Percentiles rank a stretch among this genome's conserved stretches.
phyloP scores from a whole-genome alignment of 2,888 invertebrate genomes.

The Mayetiola destructor region DNA sequence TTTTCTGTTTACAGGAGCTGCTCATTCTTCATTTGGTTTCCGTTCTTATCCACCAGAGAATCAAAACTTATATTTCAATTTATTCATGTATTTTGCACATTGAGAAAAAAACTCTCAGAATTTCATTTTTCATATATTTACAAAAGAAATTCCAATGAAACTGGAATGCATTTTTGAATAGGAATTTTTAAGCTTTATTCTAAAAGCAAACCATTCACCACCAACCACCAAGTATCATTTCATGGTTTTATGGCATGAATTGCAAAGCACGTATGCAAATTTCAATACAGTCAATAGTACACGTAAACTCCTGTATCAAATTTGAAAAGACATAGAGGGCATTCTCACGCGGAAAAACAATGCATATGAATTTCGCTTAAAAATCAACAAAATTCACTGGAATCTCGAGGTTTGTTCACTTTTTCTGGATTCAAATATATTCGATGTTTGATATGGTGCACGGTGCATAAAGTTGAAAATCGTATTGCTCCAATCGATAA shows the following conservation, averaged over 20 bases:
- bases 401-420: background rate
- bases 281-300: background rate
- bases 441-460: background rate
- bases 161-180: no score
- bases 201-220: no score
- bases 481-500: background rate
- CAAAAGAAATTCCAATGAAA: background rate
- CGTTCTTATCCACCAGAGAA: constrained; percentile 6
- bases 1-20: background rate
- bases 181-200: no score
- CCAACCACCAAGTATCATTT: no score
- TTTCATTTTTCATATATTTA: no score
- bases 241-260: background rate
- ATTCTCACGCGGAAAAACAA: background rate
- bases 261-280: background rate
- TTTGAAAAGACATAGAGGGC: background rate
- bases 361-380: no score
- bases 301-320: background rate
- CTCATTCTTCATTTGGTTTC: constrained; percentile 1
- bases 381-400: background rate
- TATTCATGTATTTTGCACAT: constrained; percentile 2
- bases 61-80: constrained; percentile 8
- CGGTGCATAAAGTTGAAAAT: no score
- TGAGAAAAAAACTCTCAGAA: background rate
- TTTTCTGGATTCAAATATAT: background rate